Evolutionary conservation across 2,888 invertebrate genomes (phyloP), one percentile per base, ranked within the genome.

Genomic region (Drosophila atroscutellata): DNA sequence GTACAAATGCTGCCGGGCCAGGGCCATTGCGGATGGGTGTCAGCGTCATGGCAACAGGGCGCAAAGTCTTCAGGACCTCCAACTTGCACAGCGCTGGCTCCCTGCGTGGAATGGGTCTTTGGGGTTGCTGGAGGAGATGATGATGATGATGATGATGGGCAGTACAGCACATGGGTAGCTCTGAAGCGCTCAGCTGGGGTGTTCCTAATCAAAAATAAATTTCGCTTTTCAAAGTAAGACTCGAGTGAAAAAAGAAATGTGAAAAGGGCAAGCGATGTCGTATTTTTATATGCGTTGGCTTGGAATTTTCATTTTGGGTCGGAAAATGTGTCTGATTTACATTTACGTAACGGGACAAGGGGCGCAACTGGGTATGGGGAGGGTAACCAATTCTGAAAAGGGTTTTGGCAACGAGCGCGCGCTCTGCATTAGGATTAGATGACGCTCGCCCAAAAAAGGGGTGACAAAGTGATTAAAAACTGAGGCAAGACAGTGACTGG

Each of bases 381-480:
- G 45, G 50, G 57, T 55, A 42, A 76, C 54, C 63, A 36, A 47
- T 72, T 49, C 65, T 79, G 80, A 86, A 89, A 86, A 86, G 86
- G 86, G 89, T 84, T 90, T 89, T 76, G 67, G 72, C 57, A 68
- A 30, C 54, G 68, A 56, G n/a, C 37, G 57, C 65, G 75, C 79
- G 66, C 66, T 75, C 45, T 28, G 80, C 78, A 75, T 83, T 82
- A 80, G 80, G 83, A 81, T 81, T 80, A 81, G 75, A 78, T 60
- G 62, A 63, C 57, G 73, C 56, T 63, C 36, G 66, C 67, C 74
- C 68, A 75, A 54, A 30, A 51, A 52, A 62, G 85, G 85, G 85
- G 90, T 86, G 90, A 88, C 85, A 86, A 83, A 90, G 85, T 86
- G 90, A 86, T 86, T 90, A 86, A 90, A 85, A 86, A 88, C 72